phyloP scores from a whole-genome alignment of 1,140 invertebrate genomes.

The Elysia chlorotica region DNA sequence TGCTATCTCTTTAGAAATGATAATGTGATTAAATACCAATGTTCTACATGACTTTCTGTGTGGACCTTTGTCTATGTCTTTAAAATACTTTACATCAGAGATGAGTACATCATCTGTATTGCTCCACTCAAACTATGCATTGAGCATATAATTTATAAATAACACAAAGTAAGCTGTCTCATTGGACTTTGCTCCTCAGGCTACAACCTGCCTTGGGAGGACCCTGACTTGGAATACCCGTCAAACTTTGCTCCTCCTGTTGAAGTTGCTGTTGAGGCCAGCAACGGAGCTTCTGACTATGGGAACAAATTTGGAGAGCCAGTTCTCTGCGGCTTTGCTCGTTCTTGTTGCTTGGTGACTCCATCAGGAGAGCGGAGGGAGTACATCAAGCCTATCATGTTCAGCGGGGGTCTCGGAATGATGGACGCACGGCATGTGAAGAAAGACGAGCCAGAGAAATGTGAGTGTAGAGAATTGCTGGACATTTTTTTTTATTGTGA shows the following conservation, averaged over 20 bases:
- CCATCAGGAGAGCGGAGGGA: slow-evolving; percentile 76
- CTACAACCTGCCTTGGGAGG: slow-evolving; percentile 89
- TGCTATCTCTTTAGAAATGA: too few species aligned
- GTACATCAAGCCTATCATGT: slow-evolving; percentile 99
- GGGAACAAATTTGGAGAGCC: slow-evolving; percentile 99
- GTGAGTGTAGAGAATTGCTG: too few species aligned
- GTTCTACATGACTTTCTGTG: too few species aligned
- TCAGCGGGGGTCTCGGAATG: slow-evolving; percentile 91
- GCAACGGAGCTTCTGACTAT: slow-evolving; percentile 97
- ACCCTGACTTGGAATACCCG: slow-evolving; percentile 75
- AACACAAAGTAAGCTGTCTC: background rate
- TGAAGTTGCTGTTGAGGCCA: slow-evolving; percentile 84
- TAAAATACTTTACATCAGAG: too few species aligned
- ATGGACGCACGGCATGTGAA: slow-evolving; percentile 80
- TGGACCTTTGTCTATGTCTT: too few species aligned
- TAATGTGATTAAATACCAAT: too few species aligned
- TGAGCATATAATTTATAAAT: background rate
- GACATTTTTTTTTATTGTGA: too few species aligned
- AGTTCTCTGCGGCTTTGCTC: slow-evolving; percentile 85
- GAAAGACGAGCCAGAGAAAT: slow-evolving; percentile 75
- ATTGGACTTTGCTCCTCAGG: slow-evolving; percentile 56
- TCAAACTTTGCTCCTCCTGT: slow-evolving; percentile 87
- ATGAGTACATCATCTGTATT: too few species aligned
- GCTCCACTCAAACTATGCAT: background rate
- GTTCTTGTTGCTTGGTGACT: slow-evolving; percentile 84